Conservation (phyloP, 2,888 invertebrate species). For the Thereva nobilitata region DNA sequence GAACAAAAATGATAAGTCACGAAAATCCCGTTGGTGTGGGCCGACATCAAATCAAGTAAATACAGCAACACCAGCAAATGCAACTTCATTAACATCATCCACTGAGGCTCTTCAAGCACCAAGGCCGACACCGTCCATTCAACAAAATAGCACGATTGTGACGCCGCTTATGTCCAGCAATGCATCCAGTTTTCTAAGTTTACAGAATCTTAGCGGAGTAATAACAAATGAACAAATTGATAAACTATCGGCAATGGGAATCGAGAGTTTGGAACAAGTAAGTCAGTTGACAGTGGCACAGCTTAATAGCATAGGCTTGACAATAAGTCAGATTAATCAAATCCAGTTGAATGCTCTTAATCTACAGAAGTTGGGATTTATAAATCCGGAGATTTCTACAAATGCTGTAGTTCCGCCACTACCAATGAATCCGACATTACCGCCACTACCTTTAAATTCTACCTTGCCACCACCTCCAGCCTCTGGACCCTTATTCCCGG, state of each 20-base stretch:
- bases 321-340: slow-evolving; percentile 65
- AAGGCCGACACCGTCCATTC: neutral
- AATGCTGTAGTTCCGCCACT: neutral
- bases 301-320: slow-evolving; percentile 65
- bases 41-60: slow-evolving; percentile 11
- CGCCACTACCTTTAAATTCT: neutral
- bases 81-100: neutral
- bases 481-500: neutral
- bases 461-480: neutral
- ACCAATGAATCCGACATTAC: neutral
- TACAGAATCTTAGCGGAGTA: slow-evolving; percentile 64
- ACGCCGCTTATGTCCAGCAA: neutral
- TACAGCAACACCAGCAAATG: slow-evolving; percentile 7
- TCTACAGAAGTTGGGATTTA: slow-evolving; percentile 62
- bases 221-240: slow-evolving; percentile 64
- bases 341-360: slow-evolving; percentile 66
- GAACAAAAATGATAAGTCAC: slow-evolving; percentile 49
- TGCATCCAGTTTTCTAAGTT: slow-evolving; percentile 59
- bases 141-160: neutral
- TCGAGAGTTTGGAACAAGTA: slow-evolving; percentile 66
- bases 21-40: slow-evolving; percentile 57
- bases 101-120: neutral
- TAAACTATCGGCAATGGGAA: slow-evolving; percentile 65
- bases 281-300: slow-evolving; percentile 66
- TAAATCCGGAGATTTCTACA: slow-evolving; percentile 1